phyloP scores from a whole-genome alignment of 2,888 invertebrate species.

The Nemurella pictetii region DNA sequence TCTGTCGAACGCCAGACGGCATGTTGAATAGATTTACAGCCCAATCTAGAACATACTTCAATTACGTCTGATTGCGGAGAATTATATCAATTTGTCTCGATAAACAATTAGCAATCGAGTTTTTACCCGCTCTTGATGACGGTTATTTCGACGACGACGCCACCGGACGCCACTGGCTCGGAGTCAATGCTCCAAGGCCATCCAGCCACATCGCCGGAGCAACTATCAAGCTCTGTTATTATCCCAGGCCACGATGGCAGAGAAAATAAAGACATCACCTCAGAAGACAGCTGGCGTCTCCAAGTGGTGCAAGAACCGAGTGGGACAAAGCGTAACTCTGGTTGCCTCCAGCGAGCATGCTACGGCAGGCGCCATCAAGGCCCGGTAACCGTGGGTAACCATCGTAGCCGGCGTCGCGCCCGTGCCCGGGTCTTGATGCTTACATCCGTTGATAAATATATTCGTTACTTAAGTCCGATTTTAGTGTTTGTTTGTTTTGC shows the following conservation, averaged over 20 bases:
- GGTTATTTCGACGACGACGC: not conserved
- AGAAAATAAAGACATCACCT: constrained; percentile 31
- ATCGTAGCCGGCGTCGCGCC: too few species aligned
- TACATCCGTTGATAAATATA: too few species aligned
- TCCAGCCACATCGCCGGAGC: not conserved
- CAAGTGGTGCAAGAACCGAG: not conserved
- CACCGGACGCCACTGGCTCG: not conserved
- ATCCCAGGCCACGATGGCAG: not conserved
- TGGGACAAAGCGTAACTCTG: not conserved
- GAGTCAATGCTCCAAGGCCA: constrained; percentile 1
- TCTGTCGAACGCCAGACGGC: not conserved
- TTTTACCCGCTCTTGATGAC: constrained; percentile 5
- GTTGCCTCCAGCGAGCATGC: not conserved
- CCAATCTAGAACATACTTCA: not conserved
- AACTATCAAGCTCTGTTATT: not conserved
- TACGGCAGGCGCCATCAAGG: not conserved
- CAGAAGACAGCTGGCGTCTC: constrained; percentile 14
- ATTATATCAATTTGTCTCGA: not conserved
- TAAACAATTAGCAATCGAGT: not conserved
- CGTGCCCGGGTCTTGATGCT: too few species aligned
- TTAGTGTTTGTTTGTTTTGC: too few species aligned
- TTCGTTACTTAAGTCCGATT: too few species aligned
- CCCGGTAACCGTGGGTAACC: too few species aligned
- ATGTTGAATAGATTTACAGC: not conserved
- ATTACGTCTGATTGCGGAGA: not conserved